A percentile compares a stretch with the other conserved stretches of the same genome.
Evolutionary conservation across 2,888 invertebrate species (phyloP).

Genomic region (Cremastinae sp.): DNA sequence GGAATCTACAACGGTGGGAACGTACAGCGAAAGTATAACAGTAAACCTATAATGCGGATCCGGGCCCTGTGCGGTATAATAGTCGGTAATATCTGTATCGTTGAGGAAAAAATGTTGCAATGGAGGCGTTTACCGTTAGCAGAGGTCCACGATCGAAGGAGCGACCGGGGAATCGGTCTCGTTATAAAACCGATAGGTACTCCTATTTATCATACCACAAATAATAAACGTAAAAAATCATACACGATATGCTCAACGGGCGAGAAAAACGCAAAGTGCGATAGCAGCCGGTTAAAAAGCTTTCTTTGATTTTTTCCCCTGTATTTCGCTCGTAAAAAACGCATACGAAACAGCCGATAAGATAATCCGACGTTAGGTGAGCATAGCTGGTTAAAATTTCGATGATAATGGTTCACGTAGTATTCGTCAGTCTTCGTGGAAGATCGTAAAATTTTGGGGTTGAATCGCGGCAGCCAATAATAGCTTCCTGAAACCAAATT

Average conservation of each 20-base stretch:
- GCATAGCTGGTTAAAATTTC: background rate
- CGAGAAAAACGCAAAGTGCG: no score
- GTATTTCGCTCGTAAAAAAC: no score
- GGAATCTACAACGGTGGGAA: constrained; percentile 32
- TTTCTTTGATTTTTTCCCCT: no score
- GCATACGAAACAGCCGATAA: background rate
- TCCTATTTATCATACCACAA: constrained; percentile 13
- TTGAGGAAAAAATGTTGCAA: constrained; percentile 43
- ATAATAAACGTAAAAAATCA: constrained; percentile 6
- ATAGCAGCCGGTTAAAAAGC: no score
- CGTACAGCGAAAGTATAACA: constrained; percentile 15
- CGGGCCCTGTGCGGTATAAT: constrained; percentile 18
- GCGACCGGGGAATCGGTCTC: constrained; percentile 43
- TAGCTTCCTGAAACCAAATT: background rate
- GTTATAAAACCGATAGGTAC: constrained; percentile 28
- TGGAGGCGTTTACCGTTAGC: constrained; percentile 22
- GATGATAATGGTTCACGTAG: background rate
- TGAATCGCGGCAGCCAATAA: background rate
- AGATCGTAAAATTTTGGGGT: background rate
- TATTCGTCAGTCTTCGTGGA: background rate
- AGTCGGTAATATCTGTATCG: constrained; percentile 51
- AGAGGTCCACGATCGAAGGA: constrained; percentile 31
- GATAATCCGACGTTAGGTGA: background rate
- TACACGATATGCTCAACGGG: constrained; percentile 2
- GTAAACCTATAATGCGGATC: constrained; percentile 28